Base-by-base conservation (phyloP, 2,888 invertebrate genomes). In the Rapana venosa region DNA sequence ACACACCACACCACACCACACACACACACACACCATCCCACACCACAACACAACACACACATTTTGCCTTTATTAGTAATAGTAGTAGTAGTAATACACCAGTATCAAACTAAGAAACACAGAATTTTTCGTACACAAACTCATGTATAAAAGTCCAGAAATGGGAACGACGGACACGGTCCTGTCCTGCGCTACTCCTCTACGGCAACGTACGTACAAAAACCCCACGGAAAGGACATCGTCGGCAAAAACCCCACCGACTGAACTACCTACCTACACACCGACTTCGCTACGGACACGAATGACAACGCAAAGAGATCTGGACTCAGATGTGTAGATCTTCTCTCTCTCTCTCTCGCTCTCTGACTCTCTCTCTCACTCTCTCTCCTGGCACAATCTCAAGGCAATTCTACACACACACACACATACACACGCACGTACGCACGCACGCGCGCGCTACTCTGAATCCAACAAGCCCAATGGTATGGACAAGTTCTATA, bases 101-200 rank as follows among this genome's bases (percentile, higher is more conserved):
- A 79, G 77, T 79, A 32, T 79, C 77, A 79, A 79, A 79, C 77
- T 79, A 79, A 32, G 35, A 79, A 79, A 79, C 77, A 79, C 77
- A 32, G 47, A 47, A 47, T 47, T 2, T n/a, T 47, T 32, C 26
- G 77, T 79, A 79, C 77, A 79, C 30, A 79, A 79, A 20, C 77
- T 32, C 35, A 35, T 79, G 32, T 13, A 32, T 20, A 35, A 32
- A 79, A 32, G 77, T 79, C 17, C 32, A 79, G 47, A 47, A 47
- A 47, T 47, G 47, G 47, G 47, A 47, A 47, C 47, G 8, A 47
- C 4, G 47, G 47, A 47, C 47, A 47, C 47, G 2, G 47, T 47
- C 47, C 47, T 47, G 47, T 47, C 47, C 47, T 47, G 47, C 47
- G 8, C 47, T 47, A 47, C 47, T 47, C 47, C 47, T 47, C 47